These are phyloP conservation scores for Actinernus sp. DNA, from an alignment of 92 coral and sea anemone genomes.

Conservation along the genomic window DNA sequence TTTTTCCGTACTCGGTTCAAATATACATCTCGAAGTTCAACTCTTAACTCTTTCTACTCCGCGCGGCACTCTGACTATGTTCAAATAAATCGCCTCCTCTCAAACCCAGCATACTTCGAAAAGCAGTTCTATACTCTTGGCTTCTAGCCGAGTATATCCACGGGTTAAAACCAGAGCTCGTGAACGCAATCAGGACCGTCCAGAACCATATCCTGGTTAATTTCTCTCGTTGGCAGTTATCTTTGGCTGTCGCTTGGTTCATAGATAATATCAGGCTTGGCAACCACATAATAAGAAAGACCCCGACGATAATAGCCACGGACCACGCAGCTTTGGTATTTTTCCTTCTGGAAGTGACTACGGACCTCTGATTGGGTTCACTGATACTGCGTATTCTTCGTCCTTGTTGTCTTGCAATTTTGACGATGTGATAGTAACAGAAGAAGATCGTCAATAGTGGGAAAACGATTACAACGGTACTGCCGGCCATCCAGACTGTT, in stretches of 20 bases:
- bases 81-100: background rate
- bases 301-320: conserved; percentile 46
- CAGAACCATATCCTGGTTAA: conserved; percentile 33
- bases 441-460: conserved; percentile 24
- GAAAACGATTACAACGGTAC: conserved; percentile 6
- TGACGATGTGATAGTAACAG: conserved; percentile 43
- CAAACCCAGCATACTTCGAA: conserved; percentile 11
- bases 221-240: conserved; percentile 15
- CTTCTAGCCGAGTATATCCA: conserved; percentile 43
- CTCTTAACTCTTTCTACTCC: no score
- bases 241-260: conserved; percentile 1
- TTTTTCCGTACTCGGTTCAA: no score
- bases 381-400: conserved; percentile 1
- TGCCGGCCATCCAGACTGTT: conserved; percentile 44
- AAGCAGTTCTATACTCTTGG: conserved; percentile 30
- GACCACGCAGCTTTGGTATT: conserved; percentile 42
- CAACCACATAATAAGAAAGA: conserved; percentile 34
- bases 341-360: background rate
- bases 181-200: conserved; percentile 27
- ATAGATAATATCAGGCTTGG: conserved; percentile 28
- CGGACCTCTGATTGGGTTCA: background rate
- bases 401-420: conserved; percentile 22
- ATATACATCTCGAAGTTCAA: no score
- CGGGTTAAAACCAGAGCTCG: conserved; percentile 34
- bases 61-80: no score